A percentile compares a stretch with the other conserved stretches of the same genome.
Evolutionary conservation across 1,140 invertebrate species (phyloP).

Genomic region (Epicauta chinensis): DNA sequence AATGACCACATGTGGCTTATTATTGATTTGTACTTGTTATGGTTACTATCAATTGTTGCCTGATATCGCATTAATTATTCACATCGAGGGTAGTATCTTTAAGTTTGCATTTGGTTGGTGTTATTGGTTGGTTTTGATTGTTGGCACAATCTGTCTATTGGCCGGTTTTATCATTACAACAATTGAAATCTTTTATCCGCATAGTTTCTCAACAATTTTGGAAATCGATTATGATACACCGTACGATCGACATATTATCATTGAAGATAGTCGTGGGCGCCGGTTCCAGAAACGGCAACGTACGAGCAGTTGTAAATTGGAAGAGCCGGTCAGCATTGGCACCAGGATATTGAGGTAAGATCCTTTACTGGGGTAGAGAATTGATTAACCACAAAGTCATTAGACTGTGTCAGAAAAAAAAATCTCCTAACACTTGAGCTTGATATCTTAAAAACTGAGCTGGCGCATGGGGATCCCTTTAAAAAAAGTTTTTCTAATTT

Average conservation of each 20-base stretch:
- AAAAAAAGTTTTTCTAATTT: no score
- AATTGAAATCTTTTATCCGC: constrained; percentile 80
- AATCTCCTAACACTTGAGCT: no score
- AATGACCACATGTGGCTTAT: constrained; percentile 71
- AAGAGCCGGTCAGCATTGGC: constrained; percentile 52
- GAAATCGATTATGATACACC: constrained; percentile 93
- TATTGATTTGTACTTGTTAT: constrained; percentile 70
- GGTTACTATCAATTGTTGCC: constrained; percentile 83
- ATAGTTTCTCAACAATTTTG: constrained; percentile 85
- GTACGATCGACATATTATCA: constrained; percentile 85
- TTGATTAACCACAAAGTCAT: no score
- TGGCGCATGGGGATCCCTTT: no score
- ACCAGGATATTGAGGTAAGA: constrained; percentile 53
- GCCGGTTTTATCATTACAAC: constrained; percentile 71
- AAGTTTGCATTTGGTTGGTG: constrained; percentile 86
- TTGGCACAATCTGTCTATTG: constrained; percentile 67
- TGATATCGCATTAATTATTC: constrained; percentile 69
- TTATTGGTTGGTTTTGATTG: constrained; percentile 84
- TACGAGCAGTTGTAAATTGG: constrained; percentile 50
- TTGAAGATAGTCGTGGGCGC: constrained; percentile 80
- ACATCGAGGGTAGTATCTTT: constrained; percentile 75
- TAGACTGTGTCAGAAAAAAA: no score
- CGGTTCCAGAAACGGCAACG: constrained; percentile 53
- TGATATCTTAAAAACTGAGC: no score
- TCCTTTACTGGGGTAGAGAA: no score